These are phyloP conservation scores for Yponomeuta cagnagella DNA, from an alignment of 2,888 invertebrate species.

Conservation along the genomic window DNA sequence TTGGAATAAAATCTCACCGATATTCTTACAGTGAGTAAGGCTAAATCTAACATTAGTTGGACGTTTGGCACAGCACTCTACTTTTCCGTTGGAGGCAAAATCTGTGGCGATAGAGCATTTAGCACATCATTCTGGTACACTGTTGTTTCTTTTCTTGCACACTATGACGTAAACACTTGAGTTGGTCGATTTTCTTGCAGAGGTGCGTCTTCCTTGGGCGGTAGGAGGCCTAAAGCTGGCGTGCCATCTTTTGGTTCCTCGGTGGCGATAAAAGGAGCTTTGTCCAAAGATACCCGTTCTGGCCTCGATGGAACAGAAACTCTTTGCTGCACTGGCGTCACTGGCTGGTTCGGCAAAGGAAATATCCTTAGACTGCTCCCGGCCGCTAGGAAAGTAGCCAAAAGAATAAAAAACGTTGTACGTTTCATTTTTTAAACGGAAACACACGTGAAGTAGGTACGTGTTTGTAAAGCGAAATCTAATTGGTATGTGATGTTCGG, in stretches of 20 bases:
- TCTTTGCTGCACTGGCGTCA: neutral
- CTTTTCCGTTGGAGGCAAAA: too few relatives aligned
- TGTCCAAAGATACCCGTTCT: too few relatives aligned
- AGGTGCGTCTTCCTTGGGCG: neutral
- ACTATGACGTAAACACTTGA: neutral
- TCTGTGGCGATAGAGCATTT: too few relatives aligned
- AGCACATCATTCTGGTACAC: neutral
- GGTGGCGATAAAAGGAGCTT: neutral
- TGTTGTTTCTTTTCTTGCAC: neutral
- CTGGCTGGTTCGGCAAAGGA: constrained; percentile 14
- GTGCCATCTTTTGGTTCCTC: neutral
- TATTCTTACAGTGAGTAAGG: too few relatives aligned
- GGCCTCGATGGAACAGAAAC: neutral
- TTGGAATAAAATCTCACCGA: too few relatives aligned
- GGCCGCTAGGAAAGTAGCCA: neutral
- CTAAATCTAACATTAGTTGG: too few relatives aligned
- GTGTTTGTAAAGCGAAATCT: neutral
- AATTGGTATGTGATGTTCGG: neutral
- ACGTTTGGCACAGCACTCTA: too few relatives aligned
- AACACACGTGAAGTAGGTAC: neutral
- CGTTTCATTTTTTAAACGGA: constrained; percentile 13
- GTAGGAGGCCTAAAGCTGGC: neutral
- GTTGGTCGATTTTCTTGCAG: too few relatives aligned
- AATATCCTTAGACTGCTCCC: constrained; percentile 19
- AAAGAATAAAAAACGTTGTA: constrained; percentile 8